Evolutionary conservation across 2,888 invertebrate species (phyloP).

Genomic region (Clunio marinus): DNA sequence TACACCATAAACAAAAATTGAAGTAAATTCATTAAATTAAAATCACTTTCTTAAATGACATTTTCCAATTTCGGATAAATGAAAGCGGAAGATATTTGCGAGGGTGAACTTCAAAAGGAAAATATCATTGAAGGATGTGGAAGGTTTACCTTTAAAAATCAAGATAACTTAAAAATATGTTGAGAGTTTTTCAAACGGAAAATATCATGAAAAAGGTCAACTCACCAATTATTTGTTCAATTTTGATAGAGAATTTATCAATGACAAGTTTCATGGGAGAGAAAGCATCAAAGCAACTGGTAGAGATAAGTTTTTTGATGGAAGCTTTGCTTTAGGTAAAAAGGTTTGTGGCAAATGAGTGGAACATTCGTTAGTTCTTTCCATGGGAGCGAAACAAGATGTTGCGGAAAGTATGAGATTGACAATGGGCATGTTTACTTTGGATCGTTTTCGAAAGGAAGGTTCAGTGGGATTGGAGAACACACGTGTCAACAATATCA

Average conservation of each 20-base stretch:
- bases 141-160: slow-evolving; percentile 14
- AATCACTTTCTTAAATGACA: too few relatives aligned
- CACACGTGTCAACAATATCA: neutral
- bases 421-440: slow-evolving; percentile 8
- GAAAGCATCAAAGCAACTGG: neutral
- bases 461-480: slow-evolving; percentile 15
- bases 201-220: slow-evolving; percentile 17
- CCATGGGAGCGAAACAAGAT: slow-evolving; percentile 1
- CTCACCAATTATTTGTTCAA: slow-evolving; percentile 27
- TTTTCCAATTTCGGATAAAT: slow-evolving; percentile 23
- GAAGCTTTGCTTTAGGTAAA: slow-evolving; percentile 10
- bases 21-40: slow-evolving; percentile 28
- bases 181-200: slow-evolving; percentile 13
- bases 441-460: slow-evolving; percentile 8
- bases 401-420: slow-evolving; percentile 16
- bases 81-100: slow-evolving; percentile 19
- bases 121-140: slow-evolving; percentile 28
- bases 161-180: neutral
- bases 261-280: slow-evolving; percentile 2
- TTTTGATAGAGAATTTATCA: neutral
- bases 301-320: slow-evolving; percentile 20
- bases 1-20: slow-evolving; percentile 11
- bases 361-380: slow-evolving; percentile 23
- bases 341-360: slow-evolving; percentile 20
- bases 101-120: slow-evolving; percentile 10